Evolutionary conservation across 2,113 vertebrate genomes (phyloP).

Genomic region (Telmatochromis bifrenatus): DNA sequence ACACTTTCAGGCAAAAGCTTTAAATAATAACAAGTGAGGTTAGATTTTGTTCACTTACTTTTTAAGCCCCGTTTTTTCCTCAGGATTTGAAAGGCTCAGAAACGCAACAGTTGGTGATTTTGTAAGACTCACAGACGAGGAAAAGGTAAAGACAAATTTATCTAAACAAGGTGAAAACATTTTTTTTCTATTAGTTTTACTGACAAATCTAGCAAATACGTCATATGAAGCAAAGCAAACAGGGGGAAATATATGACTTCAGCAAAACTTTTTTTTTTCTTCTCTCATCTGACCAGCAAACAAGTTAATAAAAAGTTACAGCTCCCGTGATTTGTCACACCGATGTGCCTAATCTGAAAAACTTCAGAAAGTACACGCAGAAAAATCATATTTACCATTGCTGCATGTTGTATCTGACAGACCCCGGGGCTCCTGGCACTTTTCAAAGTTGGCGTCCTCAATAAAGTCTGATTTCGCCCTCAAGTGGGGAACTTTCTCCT

Average conservation of each 20-base stretch:
- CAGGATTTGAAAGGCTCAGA: not conserved
- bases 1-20: not conserved
- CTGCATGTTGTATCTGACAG: conserved; percentile 73
- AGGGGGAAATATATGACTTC: not conserved
- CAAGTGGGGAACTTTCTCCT: conserved; percentile 72
- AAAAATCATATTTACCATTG: conserved; percentile 74
- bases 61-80: not conserved
- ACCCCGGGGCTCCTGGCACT: conserved; percentile 59
- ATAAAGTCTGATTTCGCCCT: conserved; percentile 74
- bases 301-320: not conserved
- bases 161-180: not conserved
- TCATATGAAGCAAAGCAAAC: not conserved
- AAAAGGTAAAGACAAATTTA: not conserved
- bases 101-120: not conserved
- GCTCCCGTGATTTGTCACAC: not conserved
- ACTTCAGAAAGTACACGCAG: not conserved
- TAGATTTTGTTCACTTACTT: not conserved
- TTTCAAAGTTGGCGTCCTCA: conserved; percentile 57
- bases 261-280: not conserved
- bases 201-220: not conserved
- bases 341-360: not conserved
- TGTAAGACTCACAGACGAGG: not conserved
- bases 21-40: not conserved
- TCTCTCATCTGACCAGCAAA: not conserved
- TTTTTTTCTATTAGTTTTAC: not conserved